These are phyloP conservation scores for Petrocephalus microphthalmus DNA, from an alignment of 2,113 vertebrate species.

Conservation along the genomic window DNA sequence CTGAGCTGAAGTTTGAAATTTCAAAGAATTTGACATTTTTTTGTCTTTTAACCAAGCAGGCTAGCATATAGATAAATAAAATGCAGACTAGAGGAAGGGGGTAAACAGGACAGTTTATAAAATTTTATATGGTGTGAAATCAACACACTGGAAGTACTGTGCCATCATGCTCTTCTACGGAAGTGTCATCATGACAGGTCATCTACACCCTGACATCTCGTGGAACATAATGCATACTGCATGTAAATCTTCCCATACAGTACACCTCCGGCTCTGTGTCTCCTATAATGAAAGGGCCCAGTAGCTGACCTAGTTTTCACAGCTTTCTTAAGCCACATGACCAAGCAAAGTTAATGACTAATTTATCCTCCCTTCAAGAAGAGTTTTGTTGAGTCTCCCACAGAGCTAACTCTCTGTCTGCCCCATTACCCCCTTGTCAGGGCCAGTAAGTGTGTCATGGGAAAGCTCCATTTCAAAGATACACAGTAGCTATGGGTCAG, in stretches of 20 bases:
- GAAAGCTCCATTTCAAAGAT: not conserved
- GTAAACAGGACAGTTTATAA: not conserved
- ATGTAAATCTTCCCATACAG: conserved; percentile 15
- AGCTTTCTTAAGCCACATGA: not conserved
- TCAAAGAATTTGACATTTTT: not conserved
- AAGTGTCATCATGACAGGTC: not conserved
- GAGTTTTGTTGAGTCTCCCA: not conserved
- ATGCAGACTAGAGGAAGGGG: not conserved
- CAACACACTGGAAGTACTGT: conserved; percentile 48
- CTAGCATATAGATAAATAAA: not conserved
- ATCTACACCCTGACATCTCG: conserved; percentile 26
- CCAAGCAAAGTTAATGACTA: not conserved
- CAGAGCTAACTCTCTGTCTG: not conserved
- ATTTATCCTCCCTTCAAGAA: not conserved
- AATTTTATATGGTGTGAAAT: not conserved
- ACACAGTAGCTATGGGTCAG: not conserved
- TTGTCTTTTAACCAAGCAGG: not conserved
- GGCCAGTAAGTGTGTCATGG: not conserved
- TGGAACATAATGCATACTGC: not conserved
- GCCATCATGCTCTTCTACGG: conserved; percentile 30
- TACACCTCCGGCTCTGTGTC: not conserved
- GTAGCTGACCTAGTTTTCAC: conserved; percentile 53
- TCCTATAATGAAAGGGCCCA: conserved; percentile 46
- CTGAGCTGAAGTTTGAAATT: no score
- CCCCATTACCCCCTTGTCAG: not conserved